Evolutionary conservation across 2,113 vertebrate genomes (phyloP).

Genomic region (Sarotherodon lohbergeri): DNA sequence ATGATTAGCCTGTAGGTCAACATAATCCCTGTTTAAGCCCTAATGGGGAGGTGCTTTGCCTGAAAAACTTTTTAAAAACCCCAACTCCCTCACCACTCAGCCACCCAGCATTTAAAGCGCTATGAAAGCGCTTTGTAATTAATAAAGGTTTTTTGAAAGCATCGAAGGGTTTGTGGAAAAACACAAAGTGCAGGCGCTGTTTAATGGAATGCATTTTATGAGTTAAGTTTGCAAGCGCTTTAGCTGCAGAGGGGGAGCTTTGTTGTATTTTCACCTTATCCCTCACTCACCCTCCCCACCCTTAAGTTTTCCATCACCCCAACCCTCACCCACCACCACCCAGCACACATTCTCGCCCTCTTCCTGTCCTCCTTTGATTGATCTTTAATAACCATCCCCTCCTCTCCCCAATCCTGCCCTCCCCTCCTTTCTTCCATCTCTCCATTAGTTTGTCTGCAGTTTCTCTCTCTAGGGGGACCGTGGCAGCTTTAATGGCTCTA

Average conservation of each 20-base stretch:
- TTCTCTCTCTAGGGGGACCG: conserved; percentile 33
- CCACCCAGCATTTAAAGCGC: neutral
- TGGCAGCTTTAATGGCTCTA: conserved; percentile 67
- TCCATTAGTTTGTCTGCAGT: conserved; percentile 53
- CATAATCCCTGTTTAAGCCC: neutral
- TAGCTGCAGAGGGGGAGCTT: neutral
- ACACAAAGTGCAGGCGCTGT: neutral
- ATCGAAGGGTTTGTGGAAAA: neutral
- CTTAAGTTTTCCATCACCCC: conserved; percentile 26
- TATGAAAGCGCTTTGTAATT: neutral
- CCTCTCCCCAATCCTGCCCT: conserved; percentile 1
- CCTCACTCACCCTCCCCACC: conserved; percentile 4
- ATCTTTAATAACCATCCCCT: conserved; percentile 64
- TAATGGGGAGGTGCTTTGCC: neutral
- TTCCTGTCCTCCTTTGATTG: conserved; percentile 49
- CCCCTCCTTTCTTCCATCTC: conserved; percentile 18
- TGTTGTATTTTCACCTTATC: conserved; percentile 42
- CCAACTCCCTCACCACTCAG: neutral
- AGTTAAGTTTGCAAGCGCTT: conserved; percentile 13
- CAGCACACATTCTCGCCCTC: neutral
- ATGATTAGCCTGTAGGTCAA: neutral
- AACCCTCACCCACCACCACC: neutral
- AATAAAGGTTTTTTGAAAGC: neutral
- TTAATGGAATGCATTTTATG: conserved; percentile 19
- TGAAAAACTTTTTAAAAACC: neutral